Percentiles rank a stretch among this genome's conserved stretches.
Evolutionary conservation across 1,140 invertebrate species (phyloP).

Genomic region (Pogonomyrmex barbatus): DNA sequence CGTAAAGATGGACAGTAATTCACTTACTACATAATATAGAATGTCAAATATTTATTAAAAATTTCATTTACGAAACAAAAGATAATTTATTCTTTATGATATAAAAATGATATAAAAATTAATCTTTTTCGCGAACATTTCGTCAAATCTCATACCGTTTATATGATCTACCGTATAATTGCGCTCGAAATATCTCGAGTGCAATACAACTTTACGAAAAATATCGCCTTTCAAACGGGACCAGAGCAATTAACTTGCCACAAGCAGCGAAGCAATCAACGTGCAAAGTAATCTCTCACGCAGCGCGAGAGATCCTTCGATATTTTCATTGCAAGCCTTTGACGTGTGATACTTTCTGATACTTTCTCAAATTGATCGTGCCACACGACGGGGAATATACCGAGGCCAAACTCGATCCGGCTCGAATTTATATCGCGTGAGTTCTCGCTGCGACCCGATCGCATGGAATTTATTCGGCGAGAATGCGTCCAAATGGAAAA

Average conservation of each 20-base stretch:
- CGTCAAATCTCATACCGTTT: neutral
- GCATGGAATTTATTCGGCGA: slow-evolving; percentile 49
- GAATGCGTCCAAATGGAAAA: slow-evolving; percentile 59
- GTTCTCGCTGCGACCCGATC: neutral
- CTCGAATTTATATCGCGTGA: slow-evolving; percentile 56
- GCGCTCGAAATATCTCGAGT: neutral
- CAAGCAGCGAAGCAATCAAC: slow-evolving; percentile 19
- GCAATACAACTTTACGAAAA: slow-evolving; percentile 4
- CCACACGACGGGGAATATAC: slow-evolving; percentile 23
- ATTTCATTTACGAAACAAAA: slow-evolving; percentile 7
- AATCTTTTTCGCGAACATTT: neutral
- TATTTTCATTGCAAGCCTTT: slow-evolving; percentile 66
- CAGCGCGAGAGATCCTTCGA: slow-evolving; percentile 38
- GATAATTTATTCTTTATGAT: neutral
- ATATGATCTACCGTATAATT: slow-evolving; percentile 4
- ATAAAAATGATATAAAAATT: slow-evolving; percentile 5
- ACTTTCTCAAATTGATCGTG: slow-evolving; percentile 64
- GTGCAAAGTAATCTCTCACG: slow-evolving; percentile 48
- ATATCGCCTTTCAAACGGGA: slow-evolving; percentile 1
- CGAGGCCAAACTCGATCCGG: slow-evolving; percentile 24
- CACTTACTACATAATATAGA: neutral
- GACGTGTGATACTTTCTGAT: slow-evolving; percentile 63
- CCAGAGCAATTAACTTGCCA: slow-evolving; percentile 31
- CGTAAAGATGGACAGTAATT: neutral
- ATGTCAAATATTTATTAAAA: neutral